A percentile compares a stretch with the other conserved stretches of the same genome.
These are phyloP conservation scores for Megalurothrips usitatus DNA, from an alignment of 2,888 invertebrate genomes.

Conservation along the genomic window DNA sequence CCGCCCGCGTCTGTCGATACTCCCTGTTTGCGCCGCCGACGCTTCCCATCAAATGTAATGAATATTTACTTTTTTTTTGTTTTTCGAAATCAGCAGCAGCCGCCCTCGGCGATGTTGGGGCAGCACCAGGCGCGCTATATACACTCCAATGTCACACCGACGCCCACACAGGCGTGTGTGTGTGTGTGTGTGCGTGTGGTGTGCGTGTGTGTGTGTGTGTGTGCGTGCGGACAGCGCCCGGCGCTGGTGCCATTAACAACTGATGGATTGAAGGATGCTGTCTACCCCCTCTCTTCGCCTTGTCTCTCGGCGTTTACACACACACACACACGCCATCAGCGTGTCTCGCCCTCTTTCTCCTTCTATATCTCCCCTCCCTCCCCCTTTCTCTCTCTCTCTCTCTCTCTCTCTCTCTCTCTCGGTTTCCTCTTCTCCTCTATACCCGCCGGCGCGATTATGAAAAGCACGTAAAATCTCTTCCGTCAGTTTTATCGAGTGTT, in stretches of 20 bases:
- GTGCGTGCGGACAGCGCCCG: too few relatives aligned
- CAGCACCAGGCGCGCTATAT: too few relatives aligned
- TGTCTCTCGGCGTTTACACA: not conserved
- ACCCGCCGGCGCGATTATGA: not conserved
- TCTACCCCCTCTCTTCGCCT: not conserved
- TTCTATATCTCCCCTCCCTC: not conserved
- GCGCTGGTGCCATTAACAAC: not conserved
- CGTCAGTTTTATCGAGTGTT: constrained; percentile 18
- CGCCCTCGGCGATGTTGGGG: too few relatives aligned
- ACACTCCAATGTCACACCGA: too few relatives aligned
- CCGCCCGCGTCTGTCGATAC: not conserved
- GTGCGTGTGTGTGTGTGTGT: too few relatives aligned
- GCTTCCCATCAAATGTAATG: not conserved
- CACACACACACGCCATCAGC: not conserved
- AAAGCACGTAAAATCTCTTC: constrained; percentile 17
- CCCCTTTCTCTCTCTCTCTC: not conserved
- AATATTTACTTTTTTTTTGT: too few relatives aligned
- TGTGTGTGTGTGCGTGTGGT: too few relatives aligned
- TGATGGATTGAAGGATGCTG: constrained; percentile 12
- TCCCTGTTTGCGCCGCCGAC: not conserved
- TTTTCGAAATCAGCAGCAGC: too few relatives aligned
- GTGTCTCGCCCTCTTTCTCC: not conserved
- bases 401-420: not conserved
- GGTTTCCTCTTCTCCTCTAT: not conserved
- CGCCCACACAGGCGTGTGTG: too few relatives aligned